These are phyloP conservation scores for Cottoperca gobio DNA, from an alignment of 2,797 vertebrate genomes.

Conservation along the genomic window DNA sequence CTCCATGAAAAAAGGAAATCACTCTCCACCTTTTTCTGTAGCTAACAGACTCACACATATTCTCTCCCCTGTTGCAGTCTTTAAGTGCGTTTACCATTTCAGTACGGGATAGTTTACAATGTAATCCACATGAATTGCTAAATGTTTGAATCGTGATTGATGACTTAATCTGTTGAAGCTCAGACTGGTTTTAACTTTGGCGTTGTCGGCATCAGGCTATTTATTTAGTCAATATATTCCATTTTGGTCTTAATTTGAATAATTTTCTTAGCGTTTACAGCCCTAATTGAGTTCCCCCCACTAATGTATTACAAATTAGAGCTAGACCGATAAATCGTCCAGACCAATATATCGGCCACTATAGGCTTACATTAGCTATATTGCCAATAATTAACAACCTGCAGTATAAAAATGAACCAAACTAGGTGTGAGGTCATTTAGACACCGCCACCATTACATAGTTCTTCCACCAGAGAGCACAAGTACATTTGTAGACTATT, in stretches of 20 bases:
- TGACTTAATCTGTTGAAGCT: not conserved
- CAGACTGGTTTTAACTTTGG: not conserved
- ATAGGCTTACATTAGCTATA: not conserved
- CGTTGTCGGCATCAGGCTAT: not conserved
- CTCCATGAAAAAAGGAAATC: constrained; percentile 4
- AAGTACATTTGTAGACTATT: not conserved
- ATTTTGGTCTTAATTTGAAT: constrained; percentile 1
- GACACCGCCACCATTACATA: not conserved
- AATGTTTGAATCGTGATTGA: not conserved
- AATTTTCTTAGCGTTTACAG: not conserved
- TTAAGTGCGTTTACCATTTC: not conserved
- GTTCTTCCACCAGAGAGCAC: not conserved
- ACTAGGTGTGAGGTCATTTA: not conserved
- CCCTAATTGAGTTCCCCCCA: not conserved
- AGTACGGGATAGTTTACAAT: not conserved
- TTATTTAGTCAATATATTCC: not conserved
- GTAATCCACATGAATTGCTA: not conserved
- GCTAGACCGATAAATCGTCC: not conserved
- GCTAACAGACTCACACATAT: not conserved
- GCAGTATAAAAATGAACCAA: not conserved
- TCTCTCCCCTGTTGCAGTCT: not conserved
- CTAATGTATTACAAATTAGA: not conserved
- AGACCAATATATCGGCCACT: not conserved
- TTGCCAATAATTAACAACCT: not conserved
- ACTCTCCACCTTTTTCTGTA: not conserved